phyloP scores from a whole-genome alignment of 2,888 invertebrate species.

The Clepsis dumicolana region DNA sequence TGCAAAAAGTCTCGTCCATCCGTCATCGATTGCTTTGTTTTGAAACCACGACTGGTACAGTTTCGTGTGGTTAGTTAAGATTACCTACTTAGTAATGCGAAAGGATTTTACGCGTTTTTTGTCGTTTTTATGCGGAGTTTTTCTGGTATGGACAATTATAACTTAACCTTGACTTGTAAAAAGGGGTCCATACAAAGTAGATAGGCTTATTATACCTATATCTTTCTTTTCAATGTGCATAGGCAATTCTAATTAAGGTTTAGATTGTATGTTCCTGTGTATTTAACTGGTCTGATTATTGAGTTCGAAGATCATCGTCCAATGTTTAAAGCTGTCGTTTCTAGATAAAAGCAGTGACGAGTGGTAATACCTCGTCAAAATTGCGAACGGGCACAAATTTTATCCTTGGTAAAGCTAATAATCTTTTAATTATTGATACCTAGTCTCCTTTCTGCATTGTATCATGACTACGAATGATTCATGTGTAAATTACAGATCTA shows the following conservation, averaged over 20 bases:
- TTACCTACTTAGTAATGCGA: constrained; percentile 25
- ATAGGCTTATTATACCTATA: too few relatives aligned
- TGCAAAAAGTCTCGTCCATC: constrained; percentile 63
- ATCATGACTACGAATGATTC: too few relatives aligned
- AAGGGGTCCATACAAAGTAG: constrained; percentile 30
- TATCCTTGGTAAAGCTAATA: too few relatives aligned
- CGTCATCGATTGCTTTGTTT: constrained; percentile 59
- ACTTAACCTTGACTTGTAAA: constrained; percentile 65
- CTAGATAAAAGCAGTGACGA: constrained; percentile 21
- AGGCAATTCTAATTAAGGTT: not conserved
- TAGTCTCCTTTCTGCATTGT: too few relatives aligned
- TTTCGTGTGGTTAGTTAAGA: constrained; percentile 5
- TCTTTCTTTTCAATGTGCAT: constrained; percentile 24
- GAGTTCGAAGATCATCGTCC: constrained; percentile 38
- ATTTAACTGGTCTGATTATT: constrained; percentile 30
- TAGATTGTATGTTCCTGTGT: constrained; percentile 10
- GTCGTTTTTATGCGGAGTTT: constrained; percentile 38
- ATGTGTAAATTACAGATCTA: not conserved
- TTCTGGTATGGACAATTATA: constrained; percentile 60
- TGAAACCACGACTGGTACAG: constrained; percentile 50
- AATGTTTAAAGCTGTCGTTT: constrained; percentile 1
- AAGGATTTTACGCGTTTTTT: constrained; percentile 39
- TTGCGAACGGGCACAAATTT: too few relatives aligned
- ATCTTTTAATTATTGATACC: too few relatives aligned
- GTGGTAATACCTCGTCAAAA: too few relatives aligned